phyloP scores from a whole-genome alignment of 2,797 vertebrate species.

The Chromobotia macracanthus region DNA sequence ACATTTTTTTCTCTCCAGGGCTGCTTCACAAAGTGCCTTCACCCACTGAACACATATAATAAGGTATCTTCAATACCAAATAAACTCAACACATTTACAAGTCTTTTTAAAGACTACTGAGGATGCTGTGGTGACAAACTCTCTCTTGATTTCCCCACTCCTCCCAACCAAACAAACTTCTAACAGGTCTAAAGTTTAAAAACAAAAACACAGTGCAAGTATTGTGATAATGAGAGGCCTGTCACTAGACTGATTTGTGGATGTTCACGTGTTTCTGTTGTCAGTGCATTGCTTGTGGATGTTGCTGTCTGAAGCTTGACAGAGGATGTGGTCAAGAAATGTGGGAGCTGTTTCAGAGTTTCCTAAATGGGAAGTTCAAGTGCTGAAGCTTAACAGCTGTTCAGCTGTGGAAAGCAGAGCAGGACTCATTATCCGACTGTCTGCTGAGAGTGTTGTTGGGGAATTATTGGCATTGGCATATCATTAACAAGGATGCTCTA shows the following conservation, averaged over 20 bases:
- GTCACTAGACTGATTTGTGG: constrained; percentile 36
- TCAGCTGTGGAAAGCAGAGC: constrained; percentile 26
- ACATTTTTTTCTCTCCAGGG: constrained; percentile 3
- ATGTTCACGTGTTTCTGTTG: constrained; percentile 21
- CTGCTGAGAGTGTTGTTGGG: constrained; percentile 40
- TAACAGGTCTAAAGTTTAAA: constrained; percentile 5
- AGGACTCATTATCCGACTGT: constrained; percentile 47
- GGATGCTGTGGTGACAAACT: constrained; percentile 11
- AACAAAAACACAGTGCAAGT: not conserved
- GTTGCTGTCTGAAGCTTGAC: constrained; percentile 40
- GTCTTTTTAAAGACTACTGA: constrained; percentile 32
- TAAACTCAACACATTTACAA: constrained; percentile 36
- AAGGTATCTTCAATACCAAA: constrained; percentile 26
- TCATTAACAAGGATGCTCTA: constrained; percentile 46
- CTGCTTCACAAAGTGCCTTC: not conserved
- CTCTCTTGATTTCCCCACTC: constrained; percentile 25
- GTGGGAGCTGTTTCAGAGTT: constrained; percentile 33
- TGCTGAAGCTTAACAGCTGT: constrained; percentile 46
- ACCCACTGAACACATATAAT: constrained; percentile 7
- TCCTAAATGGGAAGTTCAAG: constrained; percentile 34
- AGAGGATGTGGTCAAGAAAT: constrained; percentile 32
- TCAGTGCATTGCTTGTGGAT: constrained; percentile 38
- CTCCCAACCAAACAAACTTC: constrained; percentile 15
- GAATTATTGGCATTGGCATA: constrained; percentile 49
- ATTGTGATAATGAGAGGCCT: constrained; percentile 30